Base-by-base conservation (phyloP, 37 sponge, comb jelly and placozoan species). In the Chondrilla cf. caribensis region DNA sequence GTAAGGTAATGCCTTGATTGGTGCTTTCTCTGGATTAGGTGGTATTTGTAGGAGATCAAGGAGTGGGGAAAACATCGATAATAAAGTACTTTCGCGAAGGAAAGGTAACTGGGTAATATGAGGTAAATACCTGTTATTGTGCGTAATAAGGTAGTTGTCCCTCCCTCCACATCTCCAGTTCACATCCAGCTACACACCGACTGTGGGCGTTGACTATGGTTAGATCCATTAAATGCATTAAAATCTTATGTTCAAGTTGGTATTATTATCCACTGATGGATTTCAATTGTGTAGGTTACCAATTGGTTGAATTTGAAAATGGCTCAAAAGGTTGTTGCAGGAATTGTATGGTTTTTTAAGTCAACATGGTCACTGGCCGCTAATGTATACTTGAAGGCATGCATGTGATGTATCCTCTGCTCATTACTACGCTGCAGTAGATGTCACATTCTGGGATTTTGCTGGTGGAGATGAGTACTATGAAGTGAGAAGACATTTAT, bases 381-480 rank as follows among this genome's bases (percentile, higher is more conserved):
- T 47, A 47, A 47, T 47, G 51, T 47, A 47, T 6, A 14, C 6
- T 47, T 47, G 51, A 47, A 6, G n/a, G n/a, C n/a, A n/a, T n/a
- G n/a, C n/a, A n/a, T n/a, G n/a, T n/a, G n/a, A n/a, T n/a, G n/a
- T n/a, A n/a, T n/a, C n/a, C n/a, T n/a, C n/a, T n/a, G n/a, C n/a
- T n/a, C n/a, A n/a, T n/a, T n/a, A n/a, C n/a, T n/a, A n/a, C n/a
- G n/a, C n/a, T n/a, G 9, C 40, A 81, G 82, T 60, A 19, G 26
- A 81, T 43, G 82, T 81, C 32, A 81, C 82, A 62, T 81, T 62
- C 25, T 81, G 82, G 82, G 82, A 81, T 62, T 22, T 81, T 31
- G 82, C 82, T 60, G 82, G 82, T 35, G 65, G 82, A 15, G 11
- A 5, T 2, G 82, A 81, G 38, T 81, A 38, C 36, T 24, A 37